Conservation (phyloP, 2,113 vertebrate species). For the Gymnocephalus cernua region DNA sequence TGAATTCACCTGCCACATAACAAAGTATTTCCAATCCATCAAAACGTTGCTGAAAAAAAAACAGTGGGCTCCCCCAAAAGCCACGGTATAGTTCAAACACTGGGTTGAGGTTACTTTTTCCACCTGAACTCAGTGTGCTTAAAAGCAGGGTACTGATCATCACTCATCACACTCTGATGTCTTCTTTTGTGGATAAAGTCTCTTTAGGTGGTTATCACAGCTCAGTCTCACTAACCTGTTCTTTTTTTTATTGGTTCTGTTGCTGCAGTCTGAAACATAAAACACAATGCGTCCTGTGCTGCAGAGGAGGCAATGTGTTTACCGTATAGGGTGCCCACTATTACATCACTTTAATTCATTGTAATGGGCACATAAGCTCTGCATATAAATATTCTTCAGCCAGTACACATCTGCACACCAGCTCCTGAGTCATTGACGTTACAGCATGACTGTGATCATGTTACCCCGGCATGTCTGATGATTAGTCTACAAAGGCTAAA, state of each 20-base stretch:
- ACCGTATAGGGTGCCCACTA: neutral
- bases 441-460: neutral
- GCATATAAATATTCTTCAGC: neutral
- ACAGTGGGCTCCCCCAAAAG: too few species aligned
- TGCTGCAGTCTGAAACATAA: neutral
- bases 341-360: conserved; percentile 6
- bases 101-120: too few species aligned
- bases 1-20: too few species aligned
- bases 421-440: conserved; percentile 8
- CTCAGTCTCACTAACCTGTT: neutral
- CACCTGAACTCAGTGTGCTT: too few species aligned
- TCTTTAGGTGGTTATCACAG: too few species aligned
- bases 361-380: conserved; percentile 2
- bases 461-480: neutral
- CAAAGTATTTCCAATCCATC: too few species aligned
- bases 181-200: neutral
- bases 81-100: too few species aligned
- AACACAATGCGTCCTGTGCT: neutral
- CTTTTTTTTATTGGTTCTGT: neutral
- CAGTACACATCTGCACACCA: neutral
- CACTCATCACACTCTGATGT: too few species aligned
- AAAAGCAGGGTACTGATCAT: neutral
- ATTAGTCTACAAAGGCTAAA: neutral
- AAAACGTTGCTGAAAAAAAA: too few species aligned
- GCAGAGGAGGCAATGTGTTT: neutral